Conservation (phyloP, 2,113 vertebrate species). For the Turdus rufiventris region DNA sequence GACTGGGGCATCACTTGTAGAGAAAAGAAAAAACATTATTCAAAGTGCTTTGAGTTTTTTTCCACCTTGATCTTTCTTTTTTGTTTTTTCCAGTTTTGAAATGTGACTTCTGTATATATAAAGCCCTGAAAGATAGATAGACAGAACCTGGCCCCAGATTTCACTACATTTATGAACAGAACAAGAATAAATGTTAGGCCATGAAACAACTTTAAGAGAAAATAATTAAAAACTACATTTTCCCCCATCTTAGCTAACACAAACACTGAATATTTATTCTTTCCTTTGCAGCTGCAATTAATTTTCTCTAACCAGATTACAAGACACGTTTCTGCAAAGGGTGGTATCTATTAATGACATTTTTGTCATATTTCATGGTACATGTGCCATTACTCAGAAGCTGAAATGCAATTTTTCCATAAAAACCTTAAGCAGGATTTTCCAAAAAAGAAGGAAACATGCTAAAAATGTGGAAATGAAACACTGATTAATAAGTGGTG, state of each 20-base stretch:
- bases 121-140: background rate
- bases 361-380: background rate
- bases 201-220: background rate
- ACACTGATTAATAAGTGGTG: background rate
- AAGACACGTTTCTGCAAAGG: background rate
- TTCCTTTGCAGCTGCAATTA: background rate
- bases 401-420: background rate
- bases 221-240: background rate
- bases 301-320: background rate
- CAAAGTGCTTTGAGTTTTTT: background rate
- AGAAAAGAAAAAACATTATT: background rate
- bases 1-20: fast-evolving
- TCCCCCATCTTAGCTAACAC: background rate
- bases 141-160: background rate
- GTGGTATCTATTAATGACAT: fast-evolving
- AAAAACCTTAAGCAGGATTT: background rate
- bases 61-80: background rate
- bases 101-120: background rate
- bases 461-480: background rate
- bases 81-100: background rate
- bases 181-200: background rate
- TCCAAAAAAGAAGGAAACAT: background rate
- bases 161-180: background rate
- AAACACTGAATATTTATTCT: background rate
- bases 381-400: background rate